Evolutionary conservation across 2,797 vertebrate genomes (phyloP).

Genomic region (Gobio occitaniae): DNA sequence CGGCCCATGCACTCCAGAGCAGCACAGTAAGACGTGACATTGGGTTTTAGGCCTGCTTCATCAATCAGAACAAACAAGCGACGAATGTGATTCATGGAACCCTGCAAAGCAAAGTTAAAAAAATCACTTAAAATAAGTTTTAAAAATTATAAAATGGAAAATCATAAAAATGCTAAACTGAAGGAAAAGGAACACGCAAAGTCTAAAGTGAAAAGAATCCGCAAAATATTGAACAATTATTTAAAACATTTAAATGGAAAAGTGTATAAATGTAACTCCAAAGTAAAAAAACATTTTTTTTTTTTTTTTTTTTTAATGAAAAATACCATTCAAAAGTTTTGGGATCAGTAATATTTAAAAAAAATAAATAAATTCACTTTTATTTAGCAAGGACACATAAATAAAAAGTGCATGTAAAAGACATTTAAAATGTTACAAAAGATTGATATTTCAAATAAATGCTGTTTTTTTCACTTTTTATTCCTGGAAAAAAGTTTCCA

Average conservation of each 20-base stretch:
- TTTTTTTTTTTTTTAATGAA: too few species aligned
- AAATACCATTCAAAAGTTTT: not conserved
- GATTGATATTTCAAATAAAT: not conserved
- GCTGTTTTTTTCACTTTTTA: not conserved
- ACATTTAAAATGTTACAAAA: not conserved
- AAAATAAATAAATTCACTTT: too few species aligned
- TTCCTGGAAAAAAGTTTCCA: not conserved
- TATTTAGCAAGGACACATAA: too few species aligned
- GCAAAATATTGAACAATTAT: not conserved
- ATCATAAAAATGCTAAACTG: not conserved
- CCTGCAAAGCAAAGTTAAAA: constrained; percentile 67
- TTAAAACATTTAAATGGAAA: not conserved
- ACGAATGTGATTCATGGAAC: constrained; percentile 74
- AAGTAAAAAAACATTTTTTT: too few species aligned
- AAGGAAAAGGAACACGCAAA: not conserved
- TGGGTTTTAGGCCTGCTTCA: constrained; percentile 80
- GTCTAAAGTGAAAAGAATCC: not conserved
- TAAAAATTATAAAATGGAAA: not conserved
- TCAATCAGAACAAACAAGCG: constrained; percentile 82
- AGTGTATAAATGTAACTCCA: too few species aligned
- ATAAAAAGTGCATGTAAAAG: too few species aligned
- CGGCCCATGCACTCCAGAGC: constrained; percentile 88
- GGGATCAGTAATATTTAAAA: not conserved
- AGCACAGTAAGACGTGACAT: constrained; percentile 79
- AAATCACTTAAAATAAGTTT: not conserved